phyloP scores from a whole-genome alignment of 2,888 invertebrate genomes.

The Eilema depressum region DNA sequence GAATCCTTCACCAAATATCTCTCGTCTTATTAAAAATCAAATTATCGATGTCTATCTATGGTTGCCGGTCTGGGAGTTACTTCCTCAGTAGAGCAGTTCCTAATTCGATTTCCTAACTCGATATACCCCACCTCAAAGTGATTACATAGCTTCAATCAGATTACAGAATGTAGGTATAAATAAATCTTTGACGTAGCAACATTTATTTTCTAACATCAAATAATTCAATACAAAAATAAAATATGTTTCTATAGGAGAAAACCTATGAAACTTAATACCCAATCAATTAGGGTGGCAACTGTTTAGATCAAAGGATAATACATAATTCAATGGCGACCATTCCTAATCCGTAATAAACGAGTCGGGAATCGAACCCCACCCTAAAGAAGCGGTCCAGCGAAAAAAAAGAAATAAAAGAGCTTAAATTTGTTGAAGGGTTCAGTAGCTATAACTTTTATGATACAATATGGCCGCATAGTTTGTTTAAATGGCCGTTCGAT shows the following conservation, averaged over 20 bases:
- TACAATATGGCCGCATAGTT: not conserved
- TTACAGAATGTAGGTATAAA: too few relatives aligned
- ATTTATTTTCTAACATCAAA: not conserved
- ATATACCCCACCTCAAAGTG: not conserved
- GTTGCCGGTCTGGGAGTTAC: not conserved
- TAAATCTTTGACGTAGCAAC: too few relatives aligned
- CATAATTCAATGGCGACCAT: constrained; percentile 58
- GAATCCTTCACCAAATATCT: too few relatives aligned
- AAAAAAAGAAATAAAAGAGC: constrained; percentile 38
- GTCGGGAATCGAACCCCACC: constrained; percentile 53
- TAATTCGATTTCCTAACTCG: not conserved
- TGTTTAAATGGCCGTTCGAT: not conserved
- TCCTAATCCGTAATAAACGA: constrained; percentile 59
- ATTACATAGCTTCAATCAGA: not conserved
- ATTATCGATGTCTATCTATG: not conserved
- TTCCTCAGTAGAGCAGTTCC: not conserved
- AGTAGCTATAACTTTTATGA: constrained; percentile 30
- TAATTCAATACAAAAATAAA: constrained; percentile 9
- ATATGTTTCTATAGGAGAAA: constrained; percentile 20
- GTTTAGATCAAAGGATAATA: constrained; percentile 54
- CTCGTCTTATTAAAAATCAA: not conserved
- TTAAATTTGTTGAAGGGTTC: constrained; percentile 40
- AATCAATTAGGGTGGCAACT: constrained; percentile 60
- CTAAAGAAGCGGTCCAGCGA: constrained; percentile 43
- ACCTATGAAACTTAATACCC: constrained; percentile 37